Percentiles rank a stretch among this genome's conserved stretches.
phyloP scores from a whole-genome alignment of 2,113 vertebrate genomes.

The Murina feae region DNA sequence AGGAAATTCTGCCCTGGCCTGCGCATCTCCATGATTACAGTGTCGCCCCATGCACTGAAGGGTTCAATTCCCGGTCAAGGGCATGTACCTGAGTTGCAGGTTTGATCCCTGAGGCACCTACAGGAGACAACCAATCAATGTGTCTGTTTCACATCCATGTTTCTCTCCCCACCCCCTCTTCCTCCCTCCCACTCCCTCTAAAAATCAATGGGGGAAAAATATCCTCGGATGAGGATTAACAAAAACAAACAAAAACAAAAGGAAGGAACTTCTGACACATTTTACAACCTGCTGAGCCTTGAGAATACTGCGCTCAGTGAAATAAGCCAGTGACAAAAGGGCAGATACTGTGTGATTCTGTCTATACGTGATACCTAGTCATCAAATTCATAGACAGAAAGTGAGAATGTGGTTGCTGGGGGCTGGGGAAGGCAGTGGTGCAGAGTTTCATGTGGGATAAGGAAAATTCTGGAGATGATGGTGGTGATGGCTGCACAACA shows the following conservation, averaged over 20 bases:
- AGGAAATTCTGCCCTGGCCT: background rate
- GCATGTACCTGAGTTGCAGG: background rate
- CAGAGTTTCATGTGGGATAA: background rate
- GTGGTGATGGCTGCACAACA: too few relatives aligned
- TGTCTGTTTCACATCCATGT: background rate
- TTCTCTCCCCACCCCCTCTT: too few relatives aligned
- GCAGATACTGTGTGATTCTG: background rate
- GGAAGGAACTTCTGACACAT: too few relatives aligned
- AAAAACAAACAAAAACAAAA: too few relatives aligned
- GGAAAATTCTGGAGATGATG: background rate
- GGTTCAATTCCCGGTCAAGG: background rate
- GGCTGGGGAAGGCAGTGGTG: background rate
- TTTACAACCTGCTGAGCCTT: too few relatives aligned
- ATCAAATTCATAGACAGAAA: background rate
- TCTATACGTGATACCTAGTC: background rate
- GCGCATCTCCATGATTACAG: background rate
- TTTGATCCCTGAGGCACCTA: background rate
- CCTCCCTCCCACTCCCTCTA: too few relatives aligned
- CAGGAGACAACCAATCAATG: background rate
- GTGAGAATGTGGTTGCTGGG: background rate
- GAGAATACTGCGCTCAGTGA: too few relatives aligned
- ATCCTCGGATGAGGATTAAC: too few relatives aligned
- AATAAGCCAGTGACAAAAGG: background rate
- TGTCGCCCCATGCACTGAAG: background rate
- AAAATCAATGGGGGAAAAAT: too few relatives aligned